Conservation (phyloP, 2,797 vertebrate species). For the Buphagus erythrorhynchus region DNA sequence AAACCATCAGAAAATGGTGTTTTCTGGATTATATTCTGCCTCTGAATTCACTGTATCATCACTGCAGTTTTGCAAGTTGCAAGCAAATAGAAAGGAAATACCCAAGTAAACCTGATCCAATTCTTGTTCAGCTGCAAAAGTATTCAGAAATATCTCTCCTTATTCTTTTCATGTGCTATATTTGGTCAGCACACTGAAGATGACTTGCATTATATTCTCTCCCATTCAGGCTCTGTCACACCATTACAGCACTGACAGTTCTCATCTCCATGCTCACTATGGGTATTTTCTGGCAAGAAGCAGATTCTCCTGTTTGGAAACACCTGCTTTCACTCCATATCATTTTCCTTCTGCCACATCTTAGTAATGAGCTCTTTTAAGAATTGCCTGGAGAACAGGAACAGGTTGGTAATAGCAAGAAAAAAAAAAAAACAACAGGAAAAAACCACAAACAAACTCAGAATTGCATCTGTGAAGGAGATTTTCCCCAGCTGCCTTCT, state of each 20-base stretch:
- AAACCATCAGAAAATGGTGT: not conserved
- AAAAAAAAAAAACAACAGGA: not conserved
- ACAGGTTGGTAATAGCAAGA: constrained; percentile 1
- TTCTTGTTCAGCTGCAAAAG: not conserved
- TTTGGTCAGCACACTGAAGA: not conserved
- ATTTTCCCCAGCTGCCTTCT: not conserved
- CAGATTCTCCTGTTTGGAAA: not conserved
- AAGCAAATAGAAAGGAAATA: not conserved
- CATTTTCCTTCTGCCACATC: not conserved
- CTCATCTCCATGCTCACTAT: not conserved
- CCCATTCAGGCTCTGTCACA: not conserved
- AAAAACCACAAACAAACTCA: not conserved
- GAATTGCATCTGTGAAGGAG: not conserved
- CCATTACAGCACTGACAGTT: not conserved
- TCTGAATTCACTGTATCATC: not conserved
- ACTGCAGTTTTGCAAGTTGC: not conserved
- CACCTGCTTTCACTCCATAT: not conserved
- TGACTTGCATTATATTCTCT: not conserved
- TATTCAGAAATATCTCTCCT: not conserved
- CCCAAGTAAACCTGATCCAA: not conserved
- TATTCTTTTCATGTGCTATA: not conserved
- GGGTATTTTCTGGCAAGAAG: not conserved
- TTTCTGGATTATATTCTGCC: not conserved
- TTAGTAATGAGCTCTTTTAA: not conserved
- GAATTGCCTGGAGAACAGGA: not conserved